A percentile compares a stretch with the other conserved stretches of the same genome.
Evolutionary conservation across 2,113 vertebrate genomes (phyloP).

Genomic region (Thamnophis sirtalis): DNA sequence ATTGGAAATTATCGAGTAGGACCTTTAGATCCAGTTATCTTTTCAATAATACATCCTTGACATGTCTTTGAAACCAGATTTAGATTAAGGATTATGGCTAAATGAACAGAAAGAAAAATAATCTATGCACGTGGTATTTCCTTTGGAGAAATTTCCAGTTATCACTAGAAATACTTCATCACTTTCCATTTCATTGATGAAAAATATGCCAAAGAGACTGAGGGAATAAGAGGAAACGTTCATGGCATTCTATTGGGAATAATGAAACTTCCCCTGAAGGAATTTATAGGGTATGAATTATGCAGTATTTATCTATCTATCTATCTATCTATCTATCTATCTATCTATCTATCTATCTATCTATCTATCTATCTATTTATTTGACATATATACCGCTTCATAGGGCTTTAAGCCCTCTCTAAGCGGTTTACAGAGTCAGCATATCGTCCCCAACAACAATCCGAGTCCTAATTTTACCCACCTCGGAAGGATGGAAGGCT

Average conservation of each 20-base stretch:
- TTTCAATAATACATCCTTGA: slow-evolving; percentile 41
- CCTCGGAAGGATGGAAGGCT: no score
- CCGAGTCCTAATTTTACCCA: no score
- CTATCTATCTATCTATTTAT: no score
- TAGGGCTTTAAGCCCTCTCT: no score
- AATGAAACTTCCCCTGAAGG: neutral
- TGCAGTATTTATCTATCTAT: no score
- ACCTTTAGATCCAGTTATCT: slow-evolving; percentile 31
- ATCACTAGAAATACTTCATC: slow-evolving; percentile 14
- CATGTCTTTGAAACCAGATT: slow-evolving; percentile 37
- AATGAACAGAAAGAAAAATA: slow-evolving; percentile 44
- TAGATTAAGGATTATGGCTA: slow-evolving; percentile 7
- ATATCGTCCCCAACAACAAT: no score
- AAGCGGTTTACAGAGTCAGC: no score
- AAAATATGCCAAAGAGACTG: neutral
- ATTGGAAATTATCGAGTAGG: slow-evolving; percentile 5
- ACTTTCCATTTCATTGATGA: slow-evolving; percentile 14
- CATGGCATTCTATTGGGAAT: neutral
- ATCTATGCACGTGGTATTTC: slow-evolving; percentile 38
- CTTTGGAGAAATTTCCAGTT: slow-evolving; percentile 18
- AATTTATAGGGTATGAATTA: neutral
- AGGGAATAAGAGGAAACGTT: neutral
- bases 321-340: no score
- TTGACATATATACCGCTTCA: no score
- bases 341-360: no score